Conservation (phyloP, 1,140 invertebrate species). For the Zaprionus gabonicus region DNA sequence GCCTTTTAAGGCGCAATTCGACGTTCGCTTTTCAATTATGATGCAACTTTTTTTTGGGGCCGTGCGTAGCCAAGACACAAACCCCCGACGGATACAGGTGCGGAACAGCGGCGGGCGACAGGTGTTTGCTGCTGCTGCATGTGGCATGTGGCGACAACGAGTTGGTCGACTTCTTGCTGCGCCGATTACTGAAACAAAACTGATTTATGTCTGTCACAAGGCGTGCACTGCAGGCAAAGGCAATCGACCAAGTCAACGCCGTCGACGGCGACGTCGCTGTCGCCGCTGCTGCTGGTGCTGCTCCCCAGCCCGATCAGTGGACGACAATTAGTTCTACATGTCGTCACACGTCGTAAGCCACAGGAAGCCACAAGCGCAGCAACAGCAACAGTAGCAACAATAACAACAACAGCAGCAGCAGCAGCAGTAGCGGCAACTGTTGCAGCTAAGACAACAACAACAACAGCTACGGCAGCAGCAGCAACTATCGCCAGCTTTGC, state of each 20-base stretch:
- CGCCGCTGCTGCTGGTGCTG: background rate
- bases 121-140: slow-evolving; percentile 34
- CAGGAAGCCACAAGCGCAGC: slow-evolving; percentile 72
- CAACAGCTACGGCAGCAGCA: slow-evolving; percentile 8
- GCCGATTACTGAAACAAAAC: slow-evolving; percentile 81
- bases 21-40: slow-evolving; percentile 65
- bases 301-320: slow-evolving; percentile 48
- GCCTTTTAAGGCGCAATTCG: slow-evolving; percentile 57
- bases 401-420: slow-evolving; percentile 18
- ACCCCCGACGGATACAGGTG: slow-evolving; percentile 4
- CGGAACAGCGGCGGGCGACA: background rate
- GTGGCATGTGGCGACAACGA: slow-evolving; percentile 41
- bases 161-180: slow-evolving; percentile 71
- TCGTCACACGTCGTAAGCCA: slow-evolving; percentile 83
- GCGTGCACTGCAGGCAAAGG: slow-evolving; percentile 59
- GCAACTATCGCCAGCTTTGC: slow-evolving; percentile 44
- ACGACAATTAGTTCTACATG: slow-evolving; percentile 84
- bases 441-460: slow-evolving; percentile 23
- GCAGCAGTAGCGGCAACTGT: background rate
- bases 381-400: slow-evolving; percentile 21
- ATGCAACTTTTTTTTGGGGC: slow-evolving; percentile 50
- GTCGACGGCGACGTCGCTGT: background rate
- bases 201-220: slow-evolving; percentile 81
- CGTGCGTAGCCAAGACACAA: slow-evolving; percentile 6
- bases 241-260: slow-evolving; percentile 38